phyloP scores from a whole-genome alignment of 1,140 invertebrate genomes.

The Drosophila trapezifrons region DNA sequence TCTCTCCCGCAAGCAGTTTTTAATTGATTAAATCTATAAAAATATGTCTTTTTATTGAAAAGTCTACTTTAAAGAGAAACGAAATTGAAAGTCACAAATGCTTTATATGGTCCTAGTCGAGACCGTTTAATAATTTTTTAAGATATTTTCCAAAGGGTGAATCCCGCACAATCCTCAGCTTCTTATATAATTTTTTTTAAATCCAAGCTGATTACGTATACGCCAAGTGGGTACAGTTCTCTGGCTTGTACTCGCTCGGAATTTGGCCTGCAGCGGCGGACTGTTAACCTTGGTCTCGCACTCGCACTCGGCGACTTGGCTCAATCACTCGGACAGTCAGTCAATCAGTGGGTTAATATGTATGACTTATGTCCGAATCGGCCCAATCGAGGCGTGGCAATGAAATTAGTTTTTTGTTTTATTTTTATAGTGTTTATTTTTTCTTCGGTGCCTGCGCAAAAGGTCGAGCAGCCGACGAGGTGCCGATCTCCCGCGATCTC shows the following conservation, averaged over 20 bases:
- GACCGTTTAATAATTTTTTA: too few species aligned
- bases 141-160: too few species aligned
- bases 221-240: conserved; percentile 29
- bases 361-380: conserved; percentile 32
- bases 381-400: conserved; percentile 37
- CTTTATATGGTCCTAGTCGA: too few species aligned
- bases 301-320: conserved; percentile 14
- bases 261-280: conserved; percentile 51
- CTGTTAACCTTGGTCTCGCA: conserved; percentile 60
- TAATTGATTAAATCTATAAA: too few species aligned
- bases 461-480: conserved; percentile 33
- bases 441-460: conserved; percentile 17
- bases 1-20: too few species aligned
- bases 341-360: conserved; percentile 46
- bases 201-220: conserved; percentile 36
- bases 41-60: too few species aligned
- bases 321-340: conserved; percentile 23
- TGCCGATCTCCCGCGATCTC: conserved; percentile 28
- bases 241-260: conserved; percentile 1
- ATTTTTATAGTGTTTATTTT: conserved; percentile 1
- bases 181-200: neutral
- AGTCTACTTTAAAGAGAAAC: too few species aligned
- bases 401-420: conserved; percentile 5
- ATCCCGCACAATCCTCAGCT: neutral
- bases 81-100: too few species aligned